These are phyloP conservation scores for Catajapyx aquilonaris DNA, from an alignment of 1,140 invertebrate genomes.

Conservation along the genomic window DNA sequence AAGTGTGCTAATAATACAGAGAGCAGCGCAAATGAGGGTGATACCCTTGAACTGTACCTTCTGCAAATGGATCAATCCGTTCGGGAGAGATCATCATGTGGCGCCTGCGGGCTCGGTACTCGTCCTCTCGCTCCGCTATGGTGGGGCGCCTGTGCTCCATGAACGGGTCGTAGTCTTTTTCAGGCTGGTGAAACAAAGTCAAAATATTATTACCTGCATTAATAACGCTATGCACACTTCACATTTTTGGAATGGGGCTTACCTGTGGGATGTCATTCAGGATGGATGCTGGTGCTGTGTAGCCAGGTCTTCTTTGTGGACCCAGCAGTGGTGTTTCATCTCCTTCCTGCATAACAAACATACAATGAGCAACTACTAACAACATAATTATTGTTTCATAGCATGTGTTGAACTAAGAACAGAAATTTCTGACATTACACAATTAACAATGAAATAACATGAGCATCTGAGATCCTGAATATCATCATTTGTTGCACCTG, in stretches of 20 bases:
- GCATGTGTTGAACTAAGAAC: background rate
- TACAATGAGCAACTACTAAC: slow-evolving; percentile 3
- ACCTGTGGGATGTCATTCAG: slow-evolving; percentile 78
- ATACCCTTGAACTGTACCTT: slow-evolving; percentile 70
- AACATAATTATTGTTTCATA: slow-evolving; percentile 4
- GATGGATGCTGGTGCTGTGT: slow-evolving; percentile 66
- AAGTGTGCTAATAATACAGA: background rate
- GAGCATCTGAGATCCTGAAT: background rate
- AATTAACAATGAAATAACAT: background rate
- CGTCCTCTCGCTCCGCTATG: slow-evolving; percentile 89
- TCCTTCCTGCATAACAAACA: slow-evolving; percentile 43
- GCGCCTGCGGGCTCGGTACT: slow-evolving; percentile 72
- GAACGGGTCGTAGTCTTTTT: slow-evolving; percentile 90
- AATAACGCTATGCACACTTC: background rate
- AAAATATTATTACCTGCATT: slow-evolving; percentile 9
- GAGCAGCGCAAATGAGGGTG: slow-evolving; percentile 6
- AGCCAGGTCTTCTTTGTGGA: slow-evolving; percentile 46
- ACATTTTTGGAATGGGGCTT: background rate
- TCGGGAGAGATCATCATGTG: slow-evolving; percentile 90
- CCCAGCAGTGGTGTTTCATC: slow-evolving; percentile 36
- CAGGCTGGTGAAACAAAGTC: slow-evolving; percentile 36
- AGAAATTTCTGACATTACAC: background rate
- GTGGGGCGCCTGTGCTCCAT: slow-evolving; percentile 74
- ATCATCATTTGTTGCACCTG: too few species aligned
- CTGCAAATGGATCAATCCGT: slow-evolving; percentile 87